phyloP scores from a whole-genome alignment of 2,888 invertebrate genomes.

The Cerastis rubricosa region DNA sequence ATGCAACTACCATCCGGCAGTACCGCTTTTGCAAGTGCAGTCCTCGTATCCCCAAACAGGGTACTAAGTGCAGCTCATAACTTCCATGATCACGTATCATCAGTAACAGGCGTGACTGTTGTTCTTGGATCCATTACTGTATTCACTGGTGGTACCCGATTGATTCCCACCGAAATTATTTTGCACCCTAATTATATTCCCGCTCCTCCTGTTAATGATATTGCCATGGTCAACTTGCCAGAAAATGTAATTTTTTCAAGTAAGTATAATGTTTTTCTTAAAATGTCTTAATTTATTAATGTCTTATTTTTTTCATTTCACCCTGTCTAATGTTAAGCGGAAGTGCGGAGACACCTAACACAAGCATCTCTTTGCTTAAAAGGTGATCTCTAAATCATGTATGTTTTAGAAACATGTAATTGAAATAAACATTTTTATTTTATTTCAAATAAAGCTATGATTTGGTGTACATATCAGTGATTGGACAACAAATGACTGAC shows the following conservation, averaged over 20 bases:
- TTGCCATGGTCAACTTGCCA: slow-evolving; percentile 74
- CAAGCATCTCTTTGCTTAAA: too few relatives aligned
- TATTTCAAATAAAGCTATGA: too few relatives aligned
- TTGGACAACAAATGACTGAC: background rate
- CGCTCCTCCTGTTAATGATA: slow-evolving; percentile 71
- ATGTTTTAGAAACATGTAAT: too few relatives aligned
- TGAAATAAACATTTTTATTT: too few relatives aligned
- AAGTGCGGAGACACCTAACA: too few relatives aligned
- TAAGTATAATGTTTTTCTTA: background rate
- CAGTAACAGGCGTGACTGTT: slow-evolving; percentile 66
- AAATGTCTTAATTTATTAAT: too few relatives aligned
- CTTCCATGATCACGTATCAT: slow-evolving; percentile 74
- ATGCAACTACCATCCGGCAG: slow-evolving; percentile 43
- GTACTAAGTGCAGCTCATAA: slow-evolving; percentile 78
- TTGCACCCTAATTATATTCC: slow-evolving; percentile 75
- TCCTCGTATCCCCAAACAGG: slow-evolving; percentile 53
- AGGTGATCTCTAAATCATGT: too few relatives aligned
- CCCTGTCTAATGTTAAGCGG: too few relatives aligned
- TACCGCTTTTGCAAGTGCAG: slow-evolving; percentile 72
- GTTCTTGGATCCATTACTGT: slow-evolving; percentile 76
- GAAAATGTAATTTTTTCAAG: background rate
- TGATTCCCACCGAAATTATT: slow-evolving; percentile 67
- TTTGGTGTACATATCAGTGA: background rate
- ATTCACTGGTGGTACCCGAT: slow-evolving; percentile 76
- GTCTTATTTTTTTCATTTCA: too few relatives aligned